Evolutionary conservation across 2,797 vertebrate species (phyloP), one percentile per base, ranked within the genome.

Genomic region (Sebastolobus alascanus): DNA sequence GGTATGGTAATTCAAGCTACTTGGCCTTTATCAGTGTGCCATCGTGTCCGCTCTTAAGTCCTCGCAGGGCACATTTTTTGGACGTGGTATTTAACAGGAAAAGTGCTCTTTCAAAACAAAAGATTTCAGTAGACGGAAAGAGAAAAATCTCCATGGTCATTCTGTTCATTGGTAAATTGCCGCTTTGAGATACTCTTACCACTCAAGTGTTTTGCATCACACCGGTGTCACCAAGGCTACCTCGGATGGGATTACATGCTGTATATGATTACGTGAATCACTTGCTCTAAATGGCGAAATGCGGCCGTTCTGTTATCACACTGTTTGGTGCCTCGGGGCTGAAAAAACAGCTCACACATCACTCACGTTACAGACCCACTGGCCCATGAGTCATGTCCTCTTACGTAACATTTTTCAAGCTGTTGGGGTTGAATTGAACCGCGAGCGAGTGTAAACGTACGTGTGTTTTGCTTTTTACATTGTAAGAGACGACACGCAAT

Each of bases 361-460:
- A 58, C 81, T 83, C 54, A 25, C 46, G 71, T 84, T 69, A 56
- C 75, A 65, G 55, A 43, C 77, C 25, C 67, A 40, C 35, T 27
- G 43, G 37, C 66, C 72, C 58, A 10, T 87, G 84, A 91, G 71
- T 87, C 86, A 91, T 77, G 59, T 50, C 43, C 56, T 20, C 79
- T 90, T 84, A 56, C 20, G 50, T 79, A 82, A 90, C 33, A 9
- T 66, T 70, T 37, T 13, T 13, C 52, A 75, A 69, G 75, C 71
- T 86, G 72, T 33, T 33, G 61, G 68, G 33, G 68, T 59, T 84
- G 35, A 73, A 38, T 76, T 64, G 52, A 67, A 60, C 75, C 9
- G 31, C 16, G 2, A 38, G 73, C 20, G 61, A 78, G 68, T 58
- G 63, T 71, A 40, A 46, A 61, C 68, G 73, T 79, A 38, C 29